Evolutionary conservation across 2,797 vertebrate genomes (phyloP).

Genomic region (Acanthis flammea): DNA sequence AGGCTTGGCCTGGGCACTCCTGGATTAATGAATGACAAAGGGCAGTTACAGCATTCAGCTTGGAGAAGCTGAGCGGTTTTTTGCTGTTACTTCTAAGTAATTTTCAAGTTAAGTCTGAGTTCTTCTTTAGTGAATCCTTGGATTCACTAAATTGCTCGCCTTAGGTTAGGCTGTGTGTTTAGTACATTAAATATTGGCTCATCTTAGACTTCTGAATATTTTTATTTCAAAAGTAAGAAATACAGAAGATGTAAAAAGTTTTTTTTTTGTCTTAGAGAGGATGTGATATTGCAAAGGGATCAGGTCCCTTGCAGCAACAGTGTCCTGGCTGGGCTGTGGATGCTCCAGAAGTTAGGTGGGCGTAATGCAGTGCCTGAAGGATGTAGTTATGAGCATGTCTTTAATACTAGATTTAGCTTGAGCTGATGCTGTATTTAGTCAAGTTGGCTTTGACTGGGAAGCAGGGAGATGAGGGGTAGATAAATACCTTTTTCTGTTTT

Average conservation of each 20-base stretch:
- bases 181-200: background rate
- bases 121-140: background rate
- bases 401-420: background rate
- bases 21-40: accelerated
- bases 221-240: background rate
- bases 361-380: background rate
- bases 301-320: background rate
- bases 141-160: background rate
- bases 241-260: background rate
- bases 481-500: background rate
- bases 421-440: background rate
- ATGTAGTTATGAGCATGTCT: background rate
- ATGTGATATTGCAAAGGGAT: background rate
- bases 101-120: background rate
- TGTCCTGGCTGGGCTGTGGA: background rate
- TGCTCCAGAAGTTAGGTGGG: background rate
- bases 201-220: background rate
- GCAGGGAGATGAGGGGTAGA: background rate
- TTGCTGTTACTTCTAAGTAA: background rate
- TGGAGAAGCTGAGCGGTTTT: background rate
- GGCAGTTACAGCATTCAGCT: background rate
- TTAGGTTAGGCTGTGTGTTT: background rate
- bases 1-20: background rate
- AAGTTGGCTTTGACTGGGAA: background rate
- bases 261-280: background rate